Percentiles rank a stretch among this genome's conserved stretches.
These are phyloP conservation scores for Aleiodes testaceus DNA, from an alignment of 2,888 invertebrate species.

Conservation along the genomic window DNA sequence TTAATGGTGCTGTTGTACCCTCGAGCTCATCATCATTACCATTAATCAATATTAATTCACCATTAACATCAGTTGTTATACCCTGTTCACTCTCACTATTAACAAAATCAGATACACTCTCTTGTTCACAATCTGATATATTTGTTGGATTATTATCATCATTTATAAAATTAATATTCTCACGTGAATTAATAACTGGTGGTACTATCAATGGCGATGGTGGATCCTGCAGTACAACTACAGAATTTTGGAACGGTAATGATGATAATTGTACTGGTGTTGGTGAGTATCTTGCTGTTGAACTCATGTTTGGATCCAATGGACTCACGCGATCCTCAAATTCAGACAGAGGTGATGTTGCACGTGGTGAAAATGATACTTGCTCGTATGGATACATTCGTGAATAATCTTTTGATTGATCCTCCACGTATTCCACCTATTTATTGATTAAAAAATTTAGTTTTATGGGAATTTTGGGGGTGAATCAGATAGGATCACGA, in stretches of 20 bases:
- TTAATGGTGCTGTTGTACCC: constrained; percentile 63
- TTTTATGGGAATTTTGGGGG: no score
- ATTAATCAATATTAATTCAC: constrained; percentile 69
- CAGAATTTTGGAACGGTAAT: constrained; percentile 68
- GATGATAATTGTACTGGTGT: constrained; percentile 69
- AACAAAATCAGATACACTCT: constrained; percentile 64
- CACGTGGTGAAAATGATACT: constrained; percentile 66
- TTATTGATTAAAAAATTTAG: neutral
- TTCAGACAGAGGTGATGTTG: constrained; percentile 68
- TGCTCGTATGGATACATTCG: constrained; percentile 69
- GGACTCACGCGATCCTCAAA: constrained; percentile 71
- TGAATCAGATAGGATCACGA: no score
- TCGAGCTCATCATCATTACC: constrained; percentile 67
- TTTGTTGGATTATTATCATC: constrained; percentile 59
- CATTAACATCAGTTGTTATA: constrained; percentile 63
- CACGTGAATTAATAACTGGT: constrained; percentile 59
- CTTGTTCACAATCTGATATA: constrained; percentile 53
- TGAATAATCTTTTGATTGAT: constrained; percentile 66
- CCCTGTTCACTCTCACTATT: constrained; percentile 62
- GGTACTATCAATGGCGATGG: constrained; percentile 67
- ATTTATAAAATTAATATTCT: constrained; percentile 63
- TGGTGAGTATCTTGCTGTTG: constrained; percentile 78
- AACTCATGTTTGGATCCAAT: constrained; percentile 75
- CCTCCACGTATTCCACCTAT: constrained; percentile 69
- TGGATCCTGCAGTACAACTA: constrained; percentile 67